Evolutionary conservation across 2,113 vertebrate genomes (phyloP).

Genomic region (Seriola dumerili): DNA sequence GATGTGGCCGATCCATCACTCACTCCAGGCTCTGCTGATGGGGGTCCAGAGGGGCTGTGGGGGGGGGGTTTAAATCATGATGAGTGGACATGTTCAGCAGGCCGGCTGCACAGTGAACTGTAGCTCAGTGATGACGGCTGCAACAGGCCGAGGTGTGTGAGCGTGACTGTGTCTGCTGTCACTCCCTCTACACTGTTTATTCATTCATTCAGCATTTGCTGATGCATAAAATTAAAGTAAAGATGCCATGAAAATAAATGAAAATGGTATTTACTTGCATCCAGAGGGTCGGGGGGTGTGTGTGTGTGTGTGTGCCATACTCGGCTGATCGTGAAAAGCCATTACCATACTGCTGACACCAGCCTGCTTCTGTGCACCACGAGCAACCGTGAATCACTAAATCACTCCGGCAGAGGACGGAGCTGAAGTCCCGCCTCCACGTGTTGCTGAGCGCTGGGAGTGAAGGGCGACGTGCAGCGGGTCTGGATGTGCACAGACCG

Average conservation of each 20-base stretch:
- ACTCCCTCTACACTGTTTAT: background rate
- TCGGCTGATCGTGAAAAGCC: slow-evolving; percentile 37
- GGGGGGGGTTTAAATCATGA: slow-evolving; percentile 64
- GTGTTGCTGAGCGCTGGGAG: background rate
- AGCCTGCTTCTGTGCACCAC: slow-evolving; percentile 32
- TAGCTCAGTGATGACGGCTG: slow-evolving; percentile 16
- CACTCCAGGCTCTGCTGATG: slow-evolving; percentile 53
- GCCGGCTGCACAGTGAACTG: slow-evolving; percentile 13
- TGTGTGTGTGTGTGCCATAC: background rate
- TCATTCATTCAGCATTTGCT: slow-evolving; percentile 37
- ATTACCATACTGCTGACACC: slow-evolving; percentile 51
- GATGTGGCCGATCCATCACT: slow-evolving; percentile 70
- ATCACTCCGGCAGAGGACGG: slow-evolving; percentile 18
- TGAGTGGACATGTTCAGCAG: slow-evolving; percentile 68
- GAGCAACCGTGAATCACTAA: slow-evolving; percentile 44
- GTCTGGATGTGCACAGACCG: slow-evolving; percentile 4
- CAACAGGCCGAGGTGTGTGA: slow-evolving; percentile 1
- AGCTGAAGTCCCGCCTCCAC: slow-evolving; percentile 7
- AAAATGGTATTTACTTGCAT: slow-evolving; percentile 27
- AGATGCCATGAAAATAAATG: slow-evolving; percentile 31
- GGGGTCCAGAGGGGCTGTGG: slow-evolving; percentile 50
- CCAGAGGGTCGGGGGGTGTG: slow-evolving; percentile 11
- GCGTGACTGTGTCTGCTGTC: slow-evolving; percentile 12
- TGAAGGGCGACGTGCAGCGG: slow-evolving; percentile 5
- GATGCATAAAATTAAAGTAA: slow-evolving; percentile 48